Conservation (phyloP, 2,888 invertebrate species). For the Podabrus alpinus region DNA sequence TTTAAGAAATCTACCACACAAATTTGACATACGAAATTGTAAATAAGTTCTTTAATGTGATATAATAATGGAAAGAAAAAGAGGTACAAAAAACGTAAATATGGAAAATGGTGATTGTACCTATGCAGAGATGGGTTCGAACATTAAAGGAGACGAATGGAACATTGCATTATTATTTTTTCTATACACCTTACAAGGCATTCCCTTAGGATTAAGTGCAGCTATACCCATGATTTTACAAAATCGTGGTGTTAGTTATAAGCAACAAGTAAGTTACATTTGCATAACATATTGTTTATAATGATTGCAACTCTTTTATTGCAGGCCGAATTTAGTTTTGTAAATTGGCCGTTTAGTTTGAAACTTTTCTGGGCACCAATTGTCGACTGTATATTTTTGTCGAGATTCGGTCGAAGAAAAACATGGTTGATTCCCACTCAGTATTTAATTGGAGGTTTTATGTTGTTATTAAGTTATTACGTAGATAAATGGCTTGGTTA, state of each 20-base stretch:
- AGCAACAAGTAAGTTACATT: conserved; percentile 74
- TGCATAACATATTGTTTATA: not conserved
- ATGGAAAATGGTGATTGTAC: conserved; percentile 48
- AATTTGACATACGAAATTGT: not conserved
- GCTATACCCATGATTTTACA: conserved; percentile 96
- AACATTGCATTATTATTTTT: conserved; percentile 89
- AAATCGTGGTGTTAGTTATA: conserved; percentile 89
- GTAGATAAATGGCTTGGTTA: conserved; percentile 80
- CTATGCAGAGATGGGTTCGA: conserved; percentile 28
- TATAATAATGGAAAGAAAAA: conserved; percentile 33
- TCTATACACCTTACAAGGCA: conserved; percentile 92
- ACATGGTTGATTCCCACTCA: conserved; percentile 95
- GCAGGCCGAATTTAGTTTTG: conserved; percentile 91
- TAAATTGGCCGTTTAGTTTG: conserved; percentile 89
- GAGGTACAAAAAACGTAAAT: conserved; percentile 18
- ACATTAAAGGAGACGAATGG: conserved; percentile 70
- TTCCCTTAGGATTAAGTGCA: conserved; percentile 91
- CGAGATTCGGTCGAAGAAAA: conserved; percentile 88
- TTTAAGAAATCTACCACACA: not conserved
- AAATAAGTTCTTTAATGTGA: not conserved
- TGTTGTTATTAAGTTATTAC: conserved; percentile 81
- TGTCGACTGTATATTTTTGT: conserved; percentile 89
- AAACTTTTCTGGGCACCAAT: conserved; percentile 98
- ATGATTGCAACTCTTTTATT: conserved; percentile 37
- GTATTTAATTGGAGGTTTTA: conserved; percentile 86